A percentile compares a stretch with the other conserved stretches of the same genome.
These are phyloP conservation scores for Polymixis lichenea DNA, from an alignment of 2,888 invertebrate species.

Conservation along the genomic window DNA sequence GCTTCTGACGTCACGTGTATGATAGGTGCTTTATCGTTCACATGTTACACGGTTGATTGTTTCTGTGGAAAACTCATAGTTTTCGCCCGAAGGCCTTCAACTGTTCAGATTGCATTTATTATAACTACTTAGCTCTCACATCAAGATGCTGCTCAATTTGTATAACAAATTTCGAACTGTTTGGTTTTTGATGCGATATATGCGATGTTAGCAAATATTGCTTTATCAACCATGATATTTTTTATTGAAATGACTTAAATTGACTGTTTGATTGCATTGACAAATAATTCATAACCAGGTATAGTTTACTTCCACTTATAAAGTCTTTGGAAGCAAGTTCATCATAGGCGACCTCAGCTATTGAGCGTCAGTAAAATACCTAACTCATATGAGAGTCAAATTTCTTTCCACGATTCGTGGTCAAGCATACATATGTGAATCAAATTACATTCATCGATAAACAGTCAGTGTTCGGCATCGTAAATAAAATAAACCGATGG, in stretches of 20 bases:
- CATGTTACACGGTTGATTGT: constrained; percentile 71
- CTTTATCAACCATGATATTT: constrained; percentile 1
- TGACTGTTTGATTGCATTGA: not conserved
- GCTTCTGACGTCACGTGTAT: constrained; percentile 82
- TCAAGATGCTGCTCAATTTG: not conserved
- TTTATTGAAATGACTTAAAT: not conserved
- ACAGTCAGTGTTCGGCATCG: constrained; percentile 60
- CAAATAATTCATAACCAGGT: not conserved
- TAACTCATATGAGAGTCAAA: constrained; percentile 63
- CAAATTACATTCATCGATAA: constrained; percentile 72
- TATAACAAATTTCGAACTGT: not conserved
- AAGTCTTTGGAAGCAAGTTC: constrained; percentile 2
- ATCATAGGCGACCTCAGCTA: constrained; percentile 38
- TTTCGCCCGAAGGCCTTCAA: constrained; percentile 44
- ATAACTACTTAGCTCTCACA: not conserved
- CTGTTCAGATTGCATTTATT: constrained; percentile 1
- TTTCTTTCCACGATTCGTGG: constrained; percentile 64
- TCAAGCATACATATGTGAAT: constrained; percentile 68
- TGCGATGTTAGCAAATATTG: not conserved
- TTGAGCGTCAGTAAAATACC: constrained; percentile 68
- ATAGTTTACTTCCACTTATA: not conserved
- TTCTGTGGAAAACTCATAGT: constrained; percentile 74
- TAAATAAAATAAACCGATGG: constrained; percentile 71
- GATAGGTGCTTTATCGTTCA: constrained; percentile 82
- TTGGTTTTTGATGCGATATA: not conserved